Percentiles rank a stretch among this genome's conserved stretches.
Evolutionary conservation across 2,888 invertebrate species (phyloP).

Genomic region (Dasypolia templi): DNA sequence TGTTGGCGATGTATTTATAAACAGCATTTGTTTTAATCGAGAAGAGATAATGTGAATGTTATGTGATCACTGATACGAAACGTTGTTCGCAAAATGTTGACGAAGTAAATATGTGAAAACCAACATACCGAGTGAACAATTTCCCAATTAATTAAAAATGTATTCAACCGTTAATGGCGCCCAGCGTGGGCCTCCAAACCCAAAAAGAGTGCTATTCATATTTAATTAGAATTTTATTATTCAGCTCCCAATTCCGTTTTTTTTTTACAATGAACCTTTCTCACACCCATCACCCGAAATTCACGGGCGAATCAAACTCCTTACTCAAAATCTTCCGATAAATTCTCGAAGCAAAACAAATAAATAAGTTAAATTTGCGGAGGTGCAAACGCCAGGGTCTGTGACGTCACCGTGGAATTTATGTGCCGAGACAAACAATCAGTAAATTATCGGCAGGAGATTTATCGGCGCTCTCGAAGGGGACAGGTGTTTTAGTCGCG

Average conservation of each 20-base stretch:
- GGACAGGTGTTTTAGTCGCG: constrained; percentile 73
- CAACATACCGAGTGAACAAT: constrained; percentile 20
- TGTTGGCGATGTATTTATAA: constrained; percentile 50
- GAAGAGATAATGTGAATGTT: constrained; percentile 29
- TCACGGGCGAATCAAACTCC: constrained; percentile 55
- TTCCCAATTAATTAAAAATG: constrained; percentile 38
- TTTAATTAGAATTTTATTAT: constrained; percentile 44
- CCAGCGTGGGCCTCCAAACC: constrained; percentile 36
- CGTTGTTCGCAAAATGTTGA: constrained; percentile 12
- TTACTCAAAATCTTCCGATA: constrained; percentile 66
- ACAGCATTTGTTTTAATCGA: constrained; percentile 29
- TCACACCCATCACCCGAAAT: constrained; percentile 44
- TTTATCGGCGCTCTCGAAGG: constrained; percentile 74
- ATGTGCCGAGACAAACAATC: constrained; percentile 78
- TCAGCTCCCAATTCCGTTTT: constrained; percentile 19
- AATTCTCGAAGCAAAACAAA: constrained; percentile 80
- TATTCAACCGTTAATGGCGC: constrained; percentile 48
- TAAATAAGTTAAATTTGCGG: constrained; percentile 80
- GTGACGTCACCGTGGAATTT: constrained; percentile 63
- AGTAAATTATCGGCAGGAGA: constrained; percentile 82
- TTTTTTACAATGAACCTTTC: constrained; percentile 9
- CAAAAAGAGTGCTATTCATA: constrained; percentile 31
- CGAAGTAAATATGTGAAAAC: constrained; percentile 24
- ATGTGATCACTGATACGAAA: constrained; percentile 28
- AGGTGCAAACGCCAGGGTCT: constrained; percentile 69